Conservation (phyloP, 2,797 vertebrate species). For the Pelochelys cantorii region DNA sequence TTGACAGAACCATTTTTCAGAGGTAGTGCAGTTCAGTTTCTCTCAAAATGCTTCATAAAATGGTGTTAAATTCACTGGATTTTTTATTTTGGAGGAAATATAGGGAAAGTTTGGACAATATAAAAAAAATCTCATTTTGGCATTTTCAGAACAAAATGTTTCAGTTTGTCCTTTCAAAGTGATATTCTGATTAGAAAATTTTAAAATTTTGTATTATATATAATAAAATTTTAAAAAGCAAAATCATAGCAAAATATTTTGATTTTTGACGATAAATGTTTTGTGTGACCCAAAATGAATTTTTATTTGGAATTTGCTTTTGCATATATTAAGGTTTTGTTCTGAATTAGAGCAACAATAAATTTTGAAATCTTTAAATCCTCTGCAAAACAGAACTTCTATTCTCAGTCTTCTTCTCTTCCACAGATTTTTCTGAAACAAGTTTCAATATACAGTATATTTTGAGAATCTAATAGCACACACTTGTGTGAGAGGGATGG, state of each 20-base stretch:
- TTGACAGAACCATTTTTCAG: neutral
- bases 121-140: neutral
- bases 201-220: constrained; percentile 25
- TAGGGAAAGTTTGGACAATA: neutral
- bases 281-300: constrained; percentile 23
- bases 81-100: neutral
- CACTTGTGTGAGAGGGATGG: constrained; percentile 8
- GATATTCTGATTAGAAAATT: neutral
- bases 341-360: constrained; percentile 49
- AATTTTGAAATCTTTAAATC: constrained; percentile 15
- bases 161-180: constrained; percentile 2
- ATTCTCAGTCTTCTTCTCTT: neutral
- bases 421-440: constrained; percentile 5
- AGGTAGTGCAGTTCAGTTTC: neutral
- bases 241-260: constrained; percentile 44
- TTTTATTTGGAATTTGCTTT: constrained; percentile 13
- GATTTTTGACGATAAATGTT: constrained; percentile 39
- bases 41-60: constrained; percentile 1
- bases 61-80: neutral
- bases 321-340: constrained; percentile 13
- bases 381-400: constrained; percentile 41
- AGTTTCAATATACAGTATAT: neutral
- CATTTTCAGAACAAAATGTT: neutral
- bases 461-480: neutral
- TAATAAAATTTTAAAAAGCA: constrained; percentile 39